phyloP scores from a whole-genome alignment of 2,888 invertebrate species.

The Omphaloscelis lunosa region DNA sequence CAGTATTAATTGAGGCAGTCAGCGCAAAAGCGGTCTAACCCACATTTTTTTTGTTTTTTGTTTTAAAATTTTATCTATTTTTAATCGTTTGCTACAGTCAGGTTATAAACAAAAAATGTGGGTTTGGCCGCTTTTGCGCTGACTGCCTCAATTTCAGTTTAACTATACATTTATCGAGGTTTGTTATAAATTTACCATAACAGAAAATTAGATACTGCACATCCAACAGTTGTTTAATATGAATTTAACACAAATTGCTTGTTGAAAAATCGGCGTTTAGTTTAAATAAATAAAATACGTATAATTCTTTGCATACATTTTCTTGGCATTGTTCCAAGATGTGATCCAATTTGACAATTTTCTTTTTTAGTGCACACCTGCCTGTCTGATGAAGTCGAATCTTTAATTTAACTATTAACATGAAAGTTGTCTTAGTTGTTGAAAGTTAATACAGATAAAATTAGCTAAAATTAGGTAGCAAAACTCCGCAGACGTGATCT shows the following conservation, averaged over 20 bases:
- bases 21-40: too few relatives aligned
- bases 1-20: too few relatives aligned
- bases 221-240: slow-evolving; percentile 2
- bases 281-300: slow-evolving; percentile 34
- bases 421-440: too few relatives aligned
- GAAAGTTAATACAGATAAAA: too few relatives aligned
- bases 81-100: too few relatives aligned
- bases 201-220: neutral
- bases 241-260: slow-evolving; percentile 34
- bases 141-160: too few relatives aligned
- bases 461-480: too few relatives aligned
- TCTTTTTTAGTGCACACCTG: slow-evolving; percentile 36
- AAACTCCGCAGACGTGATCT: too few relatives aligned
- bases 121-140: too few relatives aligned
- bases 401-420: neutral
- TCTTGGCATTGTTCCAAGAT: slow-evolving; percentile 40
- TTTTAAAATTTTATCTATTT: too few relatives aligned
- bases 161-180: neutral
- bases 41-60: too few relatives aligned
- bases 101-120: too few relatives aligned
- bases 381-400: slow-evolving; percentile 2
- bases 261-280: slow-evolving; percentile 15
- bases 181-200: neutral
- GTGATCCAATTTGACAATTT: slow-evolving; percentile 44
- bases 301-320: slow-evolving; percentile 19